Conservation (phyloP, 2,888 invertebrate genomes). For the Uropetala carovei region DNA sequence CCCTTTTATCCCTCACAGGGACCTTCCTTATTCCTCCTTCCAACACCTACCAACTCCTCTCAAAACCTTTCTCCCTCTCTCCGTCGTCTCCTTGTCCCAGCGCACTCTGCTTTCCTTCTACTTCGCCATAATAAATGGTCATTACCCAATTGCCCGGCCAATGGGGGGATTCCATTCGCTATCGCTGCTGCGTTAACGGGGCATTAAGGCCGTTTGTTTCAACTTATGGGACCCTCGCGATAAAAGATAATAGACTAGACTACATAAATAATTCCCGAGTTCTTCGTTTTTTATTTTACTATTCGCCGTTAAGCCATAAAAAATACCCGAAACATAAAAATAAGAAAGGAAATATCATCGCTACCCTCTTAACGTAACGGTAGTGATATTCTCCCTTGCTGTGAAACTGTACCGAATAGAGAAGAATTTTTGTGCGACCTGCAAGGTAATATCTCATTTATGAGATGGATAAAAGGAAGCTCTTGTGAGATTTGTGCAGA, state of each 20-base stretch:
- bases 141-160: slow-evolving; percentile 8
- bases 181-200: not conserved
- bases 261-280: not conserved
- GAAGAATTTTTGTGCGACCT: not conserved
- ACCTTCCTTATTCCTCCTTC: not conserved
- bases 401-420: not conserved
- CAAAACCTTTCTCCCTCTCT: not conserved
- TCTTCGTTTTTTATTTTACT: not conserved
- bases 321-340: no score
- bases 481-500: not conserved
- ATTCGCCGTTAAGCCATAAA: not conserved
- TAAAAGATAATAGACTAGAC: slow-evolving; percentile 38
- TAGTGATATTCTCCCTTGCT: no score
- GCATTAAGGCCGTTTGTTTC: slow-evolving; percentile 36
- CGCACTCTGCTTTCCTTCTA: not conserved
- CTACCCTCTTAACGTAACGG: no score
- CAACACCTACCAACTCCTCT: not conserved
- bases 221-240: not conserved
- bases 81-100: not conserved
- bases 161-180: not conserved
- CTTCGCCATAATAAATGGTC: slow-evolving; percentile 3
- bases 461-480: not conserved
- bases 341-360: not conserved
- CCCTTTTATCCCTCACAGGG: not conserved
- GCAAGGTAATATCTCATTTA: not conserved